Evolutionary conservation across 2,797 vertebrate genomes (phyloP).

Genomic region (Crocidura indochinensis): DNA sequence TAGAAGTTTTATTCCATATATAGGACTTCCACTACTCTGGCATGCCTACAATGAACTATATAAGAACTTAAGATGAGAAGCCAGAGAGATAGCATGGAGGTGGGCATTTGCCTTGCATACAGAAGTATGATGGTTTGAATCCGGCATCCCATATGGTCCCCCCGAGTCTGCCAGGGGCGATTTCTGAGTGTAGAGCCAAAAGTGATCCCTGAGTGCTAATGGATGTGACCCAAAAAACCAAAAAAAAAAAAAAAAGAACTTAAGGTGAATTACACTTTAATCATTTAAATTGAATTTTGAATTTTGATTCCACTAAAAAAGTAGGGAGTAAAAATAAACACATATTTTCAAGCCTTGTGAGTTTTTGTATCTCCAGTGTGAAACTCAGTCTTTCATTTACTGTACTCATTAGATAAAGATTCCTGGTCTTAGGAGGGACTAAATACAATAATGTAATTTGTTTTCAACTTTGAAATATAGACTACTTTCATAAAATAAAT

Average conservation of each 20-base stretch:
- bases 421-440: constrained; percentile 2
- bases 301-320: no score
- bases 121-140: no score
- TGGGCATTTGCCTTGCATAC: no score
- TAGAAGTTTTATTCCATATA: neutral
- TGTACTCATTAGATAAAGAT: constrained; percentile 72
- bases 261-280: no score
- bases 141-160: no score
- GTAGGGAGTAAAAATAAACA: constrained; percentile 47
- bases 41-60: constrained; percentile 17
- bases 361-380: constrained; percentile 42
- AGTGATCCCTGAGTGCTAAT: no score
- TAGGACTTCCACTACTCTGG: neutral
- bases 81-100: no score
- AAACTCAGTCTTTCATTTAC: constrained; percentile 56
- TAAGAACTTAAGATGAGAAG: neutral
- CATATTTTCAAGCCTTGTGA: constrained; percentile 27
- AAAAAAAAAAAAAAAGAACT: no score
- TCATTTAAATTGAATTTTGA: no score
- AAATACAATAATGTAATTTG: constrained; percentile 14
- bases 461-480: constrained; percentile 12
- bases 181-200: no score
- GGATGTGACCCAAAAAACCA: no score
- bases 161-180: no score
- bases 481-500: constrained; percentile 47